These are phyloP conservation scores for Hanleya hanleyi DNA, from an alignment of 2,888 invertebrate genomes.

Conservation along the genomic window DNA sequence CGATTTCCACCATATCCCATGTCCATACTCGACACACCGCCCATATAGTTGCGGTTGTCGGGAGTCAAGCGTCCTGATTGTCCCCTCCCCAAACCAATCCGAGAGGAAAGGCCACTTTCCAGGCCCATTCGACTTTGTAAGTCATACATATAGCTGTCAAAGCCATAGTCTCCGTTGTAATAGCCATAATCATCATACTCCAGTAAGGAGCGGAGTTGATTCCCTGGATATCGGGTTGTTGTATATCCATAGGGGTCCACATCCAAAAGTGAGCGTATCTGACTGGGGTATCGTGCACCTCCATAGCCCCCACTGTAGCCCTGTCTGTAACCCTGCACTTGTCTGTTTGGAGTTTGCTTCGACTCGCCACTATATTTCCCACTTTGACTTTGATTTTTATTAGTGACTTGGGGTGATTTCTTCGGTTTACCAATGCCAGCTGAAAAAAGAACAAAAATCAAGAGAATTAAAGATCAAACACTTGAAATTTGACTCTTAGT, in stretches of 20 bases:
- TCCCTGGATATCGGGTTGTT: background rate
- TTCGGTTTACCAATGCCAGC: no score
- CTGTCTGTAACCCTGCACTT: no score
- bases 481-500: no score
- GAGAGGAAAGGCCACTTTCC: background rate
- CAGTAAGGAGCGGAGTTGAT: background rate
- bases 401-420: no score
- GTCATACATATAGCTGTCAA: background rate
- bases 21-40: background rate
- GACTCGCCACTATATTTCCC: no score
- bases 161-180: background rate
- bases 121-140: constrained; percentile 3
- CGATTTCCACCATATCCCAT: no score
- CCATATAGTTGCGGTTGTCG: background rate
- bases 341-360: no score
- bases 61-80: background rate
- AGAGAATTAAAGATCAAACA: no score
- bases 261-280: background rate
- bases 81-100: background rate
- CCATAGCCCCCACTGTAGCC: background rate
- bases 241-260: background rate
- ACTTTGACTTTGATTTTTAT: no score
- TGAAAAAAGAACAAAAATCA: no score
- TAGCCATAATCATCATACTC: constrained; percentile 1
- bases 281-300: background rate